A percentile compares a stretch with the other conserved stretches of the same genome.
phyloP scores from a whole-genome alignment of 2,888 invertebrate species.

The Stenodera caucasica region DNA sequence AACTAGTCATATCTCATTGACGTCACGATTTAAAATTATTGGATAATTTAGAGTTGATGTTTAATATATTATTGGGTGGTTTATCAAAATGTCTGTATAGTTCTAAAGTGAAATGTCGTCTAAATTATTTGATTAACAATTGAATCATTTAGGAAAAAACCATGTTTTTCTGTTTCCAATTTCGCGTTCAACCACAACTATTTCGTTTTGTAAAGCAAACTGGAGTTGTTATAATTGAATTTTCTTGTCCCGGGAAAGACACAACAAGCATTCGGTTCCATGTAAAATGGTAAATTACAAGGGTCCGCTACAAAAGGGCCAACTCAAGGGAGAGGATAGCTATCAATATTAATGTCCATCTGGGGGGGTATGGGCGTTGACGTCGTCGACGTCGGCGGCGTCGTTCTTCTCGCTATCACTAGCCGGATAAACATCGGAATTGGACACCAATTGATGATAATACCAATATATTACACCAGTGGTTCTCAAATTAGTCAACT shows the following conservation, averaged over 20 bases:
- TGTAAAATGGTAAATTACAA: slow-evolving; percentile 40
- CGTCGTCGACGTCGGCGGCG: slow-evolving; percentile 2
- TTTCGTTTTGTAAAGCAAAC: slow-evolving; percentile 26
- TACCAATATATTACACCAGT: slow-evolving; percentile 22
- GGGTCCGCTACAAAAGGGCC: slow-evolving; percentile 30
- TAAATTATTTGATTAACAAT: too few species aligned
- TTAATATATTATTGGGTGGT: too few species aligned
- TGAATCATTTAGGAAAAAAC: too few species aligned
- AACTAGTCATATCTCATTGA: too few species aligned
- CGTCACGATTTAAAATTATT: too few species aligned
- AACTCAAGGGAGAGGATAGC: slow-evolving; percentile 20
- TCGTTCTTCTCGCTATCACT: slow-evolving; percentile 16
- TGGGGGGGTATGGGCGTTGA: slow-evolving; percentile 23
- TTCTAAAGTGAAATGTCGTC: too few species aligned
- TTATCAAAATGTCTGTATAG: too few species aligned
- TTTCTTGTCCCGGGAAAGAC: slow-evolving; percentile 37
- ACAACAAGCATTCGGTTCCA: slow-evolving; percentile 31
- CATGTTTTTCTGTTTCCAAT: too few species aligned
- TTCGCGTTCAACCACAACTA: background rate
- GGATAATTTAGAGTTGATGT: too few species aligned
- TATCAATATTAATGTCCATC: slow-evolving; percentile 40
- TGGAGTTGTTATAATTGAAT: slow-evolving; percentile 37
- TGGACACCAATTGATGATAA: slow-evolving; percentile 30
- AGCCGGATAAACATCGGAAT: slow-evolving; percentile 33
- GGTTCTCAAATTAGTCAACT: too few species aligned